A percentile compares a stretch with the other conserved stretches of the same genome.
phyloP scores from a whole-genome alignment of 2,113 vertebrate species.

The Erinaceus europaeus region DNA sequence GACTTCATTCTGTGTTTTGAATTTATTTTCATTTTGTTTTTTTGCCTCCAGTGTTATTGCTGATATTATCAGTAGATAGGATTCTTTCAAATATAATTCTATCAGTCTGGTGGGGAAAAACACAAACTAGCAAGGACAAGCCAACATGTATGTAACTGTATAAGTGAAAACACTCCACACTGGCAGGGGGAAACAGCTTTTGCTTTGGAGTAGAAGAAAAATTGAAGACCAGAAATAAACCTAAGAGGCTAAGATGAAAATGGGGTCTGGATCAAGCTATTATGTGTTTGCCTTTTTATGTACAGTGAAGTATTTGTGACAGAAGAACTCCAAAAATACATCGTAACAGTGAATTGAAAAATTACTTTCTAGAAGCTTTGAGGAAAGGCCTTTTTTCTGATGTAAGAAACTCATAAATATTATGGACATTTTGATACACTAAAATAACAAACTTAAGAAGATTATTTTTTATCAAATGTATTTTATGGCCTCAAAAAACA shows the following conservation, averaged over 20 bases:
- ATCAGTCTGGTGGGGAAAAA: neutral
- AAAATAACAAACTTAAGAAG: conserved; percentile 58
- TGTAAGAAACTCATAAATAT: conserved; percentile 38
- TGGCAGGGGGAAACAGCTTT: conserved; percentile 16
- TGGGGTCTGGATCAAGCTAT: conserved; percentile 15
- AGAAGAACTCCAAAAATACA: conserved; percentile 24
- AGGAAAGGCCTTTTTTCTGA: conserved; percentile 39
- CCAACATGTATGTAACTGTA: neutral
- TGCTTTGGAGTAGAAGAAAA: conserved; percentile 30
- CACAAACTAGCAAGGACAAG: neutral
- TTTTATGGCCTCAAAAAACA: conserved; percentile 54
- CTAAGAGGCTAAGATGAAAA: conserved; percentile 2
- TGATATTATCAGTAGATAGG: no score
- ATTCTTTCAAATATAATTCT: neutral
- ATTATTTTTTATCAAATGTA: conserved; percentile 64
- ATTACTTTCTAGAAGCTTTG: neutral
- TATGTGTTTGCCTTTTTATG: neutral
- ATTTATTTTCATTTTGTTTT: no score
- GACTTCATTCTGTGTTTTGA: neutral
- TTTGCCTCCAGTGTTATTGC: no score
- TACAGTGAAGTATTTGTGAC: conserved; percentile 41
- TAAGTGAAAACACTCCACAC: neutral
- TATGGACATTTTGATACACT: neutral
- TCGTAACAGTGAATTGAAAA: conserved; percentile 26
- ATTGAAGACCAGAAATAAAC: conserved; percentile 10